Percentiles rank a stretch among this genome's conserved stretches.
Evolutionary conservation across 92 coral and sea anemone genomes (phyloP).

Genomic region (Epizoanthus illoricatus): DNA sequence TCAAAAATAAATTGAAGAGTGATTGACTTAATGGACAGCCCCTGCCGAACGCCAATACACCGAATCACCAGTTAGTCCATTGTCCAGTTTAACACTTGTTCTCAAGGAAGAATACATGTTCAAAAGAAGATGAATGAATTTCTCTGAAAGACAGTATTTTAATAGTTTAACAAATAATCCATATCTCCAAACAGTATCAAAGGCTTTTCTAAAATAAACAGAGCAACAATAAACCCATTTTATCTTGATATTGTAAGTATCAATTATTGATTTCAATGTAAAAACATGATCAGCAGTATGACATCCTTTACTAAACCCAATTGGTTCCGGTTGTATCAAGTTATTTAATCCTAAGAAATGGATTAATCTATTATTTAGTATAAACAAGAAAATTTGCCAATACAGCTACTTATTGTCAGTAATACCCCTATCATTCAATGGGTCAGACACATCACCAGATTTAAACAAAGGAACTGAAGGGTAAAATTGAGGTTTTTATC

Average conservation of each 20-base stretch:
- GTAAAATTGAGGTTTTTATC: neutral
- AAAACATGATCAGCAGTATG: neutral
- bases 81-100: neutral
- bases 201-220: neutral
- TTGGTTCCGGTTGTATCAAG: neutral
- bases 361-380: neutral
- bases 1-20: too few relatives aligned
- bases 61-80: neutral
- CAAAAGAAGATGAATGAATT: neutral
- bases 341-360: neutral
- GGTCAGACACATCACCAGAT: neutral
- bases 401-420: neutral
- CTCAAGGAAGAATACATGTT: neutral
- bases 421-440: neutral
- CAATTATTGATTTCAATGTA: neutral
- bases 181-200: neutral
- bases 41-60: neutral
- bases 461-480: constrained; percentile 11
- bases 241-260: neutral
- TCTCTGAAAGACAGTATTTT: neutral
- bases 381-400: neutral
- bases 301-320: neutral
- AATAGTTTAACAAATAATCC: neutral
- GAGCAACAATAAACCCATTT: neutral
- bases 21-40: neutral